Conservation (phyloP, 1,140 invertebrate genomes). For the Cyphomyrmex costatus region DNA sequence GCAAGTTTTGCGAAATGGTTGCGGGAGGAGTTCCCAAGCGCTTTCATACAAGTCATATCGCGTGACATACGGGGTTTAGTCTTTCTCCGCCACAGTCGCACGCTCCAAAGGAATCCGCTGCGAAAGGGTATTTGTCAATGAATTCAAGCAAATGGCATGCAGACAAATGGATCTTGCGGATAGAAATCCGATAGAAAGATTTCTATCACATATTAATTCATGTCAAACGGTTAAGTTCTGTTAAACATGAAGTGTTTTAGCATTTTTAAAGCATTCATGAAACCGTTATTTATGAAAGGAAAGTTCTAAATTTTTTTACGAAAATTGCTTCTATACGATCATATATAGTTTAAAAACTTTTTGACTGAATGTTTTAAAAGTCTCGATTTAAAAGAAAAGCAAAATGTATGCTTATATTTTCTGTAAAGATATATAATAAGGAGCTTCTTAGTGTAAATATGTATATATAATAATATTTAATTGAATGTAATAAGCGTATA, state of each 20-base stretch:
- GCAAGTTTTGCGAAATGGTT: conserved; percentile 60
- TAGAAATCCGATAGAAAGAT: conserved; percentile 39
- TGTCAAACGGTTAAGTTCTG: background rate
- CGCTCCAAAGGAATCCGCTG: conserved; percentile 48
- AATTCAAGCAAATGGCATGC: conserved; percentile 68
- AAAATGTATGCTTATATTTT: background rate
- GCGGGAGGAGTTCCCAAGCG: conserved; percentile 51
- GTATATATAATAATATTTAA: background rate
- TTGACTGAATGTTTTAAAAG: background rate
- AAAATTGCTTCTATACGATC: background rate
- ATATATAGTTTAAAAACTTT: background rate
- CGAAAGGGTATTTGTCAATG: conserved; percentile 67
- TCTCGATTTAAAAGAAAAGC: background rate
- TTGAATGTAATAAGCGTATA: background rate
- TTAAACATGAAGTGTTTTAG: background rate
- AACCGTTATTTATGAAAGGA: background rate
- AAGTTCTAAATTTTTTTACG: conserved; percentile 4
- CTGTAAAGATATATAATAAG: no score
- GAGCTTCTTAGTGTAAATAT: background rate
- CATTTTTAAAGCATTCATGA: background rate
- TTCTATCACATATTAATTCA: conserved; percentile 24
- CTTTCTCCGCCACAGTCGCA: conserved; percentile 15
- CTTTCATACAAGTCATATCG: conserved; percentile 65
- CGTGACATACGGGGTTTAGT: conserved; percentile 50
- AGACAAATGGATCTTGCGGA: conserved; percentile 69